phyloP scores from a whole-genome alignment of 2,113 vertebrate genomes.

The Phaethornis superciliosus region DNA sequence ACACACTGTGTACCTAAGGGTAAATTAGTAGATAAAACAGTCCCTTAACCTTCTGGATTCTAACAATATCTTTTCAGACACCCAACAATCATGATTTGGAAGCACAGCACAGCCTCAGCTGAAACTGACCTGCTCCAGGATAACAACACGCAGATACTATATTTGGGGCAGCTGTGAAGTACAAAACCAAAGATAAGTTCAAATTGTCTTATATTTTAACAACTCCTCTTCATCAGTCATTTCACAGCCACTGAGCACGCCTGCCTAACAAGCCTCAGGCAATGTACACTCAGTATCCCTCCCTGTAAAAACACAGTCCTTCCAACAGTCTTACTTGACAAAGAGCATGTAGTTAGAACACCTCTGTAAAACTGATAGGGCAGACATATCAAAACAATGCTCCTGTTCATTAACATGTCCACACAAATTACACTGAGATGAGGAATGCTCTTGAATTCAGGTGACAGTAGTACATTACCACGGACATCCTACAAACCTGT shows the following conservation, averaged over 20 bases:
- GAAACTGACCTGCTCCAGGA: not conserved
- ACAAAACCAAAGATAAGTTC: not conserved
- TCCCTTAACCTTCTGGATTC: not conserved
- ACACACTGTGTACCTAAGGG: not conserved
- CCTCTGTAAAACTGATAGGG: not conserved
- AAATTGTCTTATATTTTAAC: not conserved
- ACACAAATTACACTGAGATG: not conserved
- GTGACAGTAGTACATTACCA: not conserved
- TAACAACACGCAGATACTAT: not conserved
- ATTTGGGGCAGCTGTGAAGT: not conserved
- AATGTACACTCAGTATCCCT: slow-evolving; percentile 18
- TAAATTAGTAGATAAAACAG: not conserved
- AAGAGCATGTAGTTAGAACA: not conserved
- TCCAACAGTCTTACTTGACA: slow-evolving; percentile 29
- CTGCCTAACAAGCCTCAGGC: slow-evolving; percentile 12
- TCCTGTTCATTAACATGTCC: not conserved
- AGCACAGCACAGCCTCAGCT: not conserved
- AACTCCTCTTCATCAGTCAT: slow-evolving; percentile 9
- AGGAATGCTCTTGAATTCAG: not conserved
- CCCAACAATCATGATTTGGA: not conserved
- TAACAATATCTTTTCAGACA: not conserved
- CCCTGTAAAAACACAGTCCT: slow-evolving; percentile 32
- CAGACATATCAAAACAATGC: not conserved
- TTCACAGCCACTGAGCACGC: not conserved
- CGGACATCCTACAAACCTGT: slow-evolving; percentile 78